Conservation (phyloP, 1,140 invertebrate species). For the Doryteuthis pealeii region DNA sequence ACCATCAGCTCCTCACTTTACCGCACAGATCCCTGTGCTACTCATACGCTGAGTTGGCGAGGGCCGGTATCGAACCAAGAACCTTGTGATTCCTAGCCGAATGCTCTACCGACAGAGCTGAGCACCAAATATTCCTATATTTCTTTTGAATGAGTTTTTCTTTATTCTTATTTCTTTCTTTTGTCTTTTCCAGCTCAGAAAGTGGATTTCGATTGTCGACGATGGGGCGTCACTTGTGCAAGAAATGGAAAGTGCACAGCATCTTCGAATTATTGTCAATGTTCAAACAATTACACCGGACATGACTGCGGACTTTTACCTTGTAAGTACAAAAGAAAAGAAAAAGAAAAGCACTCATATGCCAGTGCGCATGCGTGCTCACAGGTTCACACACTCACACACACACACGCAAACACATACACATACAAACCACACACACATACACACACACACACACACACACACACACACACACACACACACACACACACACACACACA, state of each 20-base stretch:
- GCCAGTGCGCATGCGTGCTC: neutral
- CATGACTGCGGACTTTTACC: neutral
- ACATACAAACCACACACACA: too few species aligned
- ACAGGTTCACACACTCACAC: neutral
- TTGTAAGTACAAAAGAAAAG: neutral
- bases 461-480: too few species aligned
- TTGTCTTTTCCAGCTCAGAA: neutral
- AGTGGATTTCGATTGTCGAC: constrained; percentile 2
- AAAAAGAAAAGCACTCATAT: neutral
- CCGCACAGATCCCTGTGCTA: too few species aligned
- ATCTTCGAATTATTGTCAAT: neutral
- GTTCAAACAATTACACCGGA: constrained; percentile 1
- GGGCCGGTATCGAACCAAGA: too few species aligned
- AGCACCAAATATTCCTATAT: too few species aligned
- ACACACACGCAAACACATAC: neutral
- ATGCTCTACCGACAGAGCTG: too few species aligned
- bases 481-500: constrained; percentile 14
- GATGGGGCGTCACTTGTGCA: neutral
- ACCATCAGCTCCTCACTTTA: too few species aligned
- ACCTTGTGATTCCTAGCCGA: too few species aligned
- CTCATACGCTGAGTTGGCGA: too few species aligned
- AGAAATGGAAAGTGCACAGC: neutral
- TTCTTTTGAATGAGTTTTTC: too few species aligned
- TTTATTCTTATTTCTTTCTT: neutral
- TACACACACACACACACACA: neutral